These are phyloP conservation scores for Ambastaia sidthimunki DNA, from an alignment of 2,797 vertebrate genomes.

Conservation along the genomic window DNA sequence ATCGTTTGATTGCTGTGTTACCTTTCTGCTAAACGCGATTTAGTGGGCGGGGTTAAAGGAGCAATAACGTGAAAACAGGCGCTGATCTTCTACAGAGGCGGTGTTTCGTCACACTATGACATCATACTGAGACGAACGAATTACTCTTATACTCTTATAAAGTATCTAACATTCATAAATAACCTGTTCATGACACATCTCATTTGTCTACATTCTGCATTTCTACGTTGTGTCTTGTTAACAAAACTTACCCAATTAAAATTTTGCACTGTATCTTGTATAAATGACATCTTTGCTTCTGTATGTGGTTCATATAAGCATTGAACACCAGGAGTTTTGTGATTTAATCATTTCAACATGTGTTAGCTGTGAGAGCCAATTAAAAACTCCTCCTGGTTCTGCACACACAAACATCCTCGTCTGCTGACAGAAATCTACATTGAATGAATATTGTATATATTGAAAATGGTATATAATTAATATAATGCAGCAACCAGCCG, in stretches of 20 bases:
- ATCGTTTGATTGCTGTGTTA: too few species aligned
- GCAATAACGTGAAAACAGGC: too few species aligned
- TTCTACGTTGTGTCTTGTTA: neutral
- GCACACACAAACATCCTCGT: neutral
- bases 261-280: neutral
- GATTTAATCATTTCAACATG: neutral
- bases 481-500: constrained; percentile 13
- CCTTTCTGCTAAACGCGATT: too few species aligned
- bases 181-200: too few species aligned
- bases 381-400: constrained; percentile 21
- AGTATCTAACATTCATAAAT: too few species aligned
- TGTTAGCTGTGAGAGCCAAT: neutral
- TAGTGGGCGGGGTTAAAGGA: too few species aligned
- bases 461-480: too few species aligned
- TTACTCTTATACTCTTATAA: too few species aligned
- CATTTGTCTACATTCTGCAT: neutral
- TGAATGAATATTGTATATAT: neutral
- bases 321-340: neutral
- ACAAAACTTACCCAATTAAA: neutral
- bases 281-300: neutral
- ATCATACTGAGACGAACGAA: too few species aligned
- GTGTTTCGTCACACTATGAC: too few species aligned
- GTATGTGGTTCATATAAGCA: neutral
- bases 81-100: too few species aligned
- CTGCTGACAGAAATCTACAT: constrained; percentile 20